Evolutionary conservation across 2,888 invertebrate genomes (phyloP).

Genomic region (Stenchaetothrips biformis): DNA sequence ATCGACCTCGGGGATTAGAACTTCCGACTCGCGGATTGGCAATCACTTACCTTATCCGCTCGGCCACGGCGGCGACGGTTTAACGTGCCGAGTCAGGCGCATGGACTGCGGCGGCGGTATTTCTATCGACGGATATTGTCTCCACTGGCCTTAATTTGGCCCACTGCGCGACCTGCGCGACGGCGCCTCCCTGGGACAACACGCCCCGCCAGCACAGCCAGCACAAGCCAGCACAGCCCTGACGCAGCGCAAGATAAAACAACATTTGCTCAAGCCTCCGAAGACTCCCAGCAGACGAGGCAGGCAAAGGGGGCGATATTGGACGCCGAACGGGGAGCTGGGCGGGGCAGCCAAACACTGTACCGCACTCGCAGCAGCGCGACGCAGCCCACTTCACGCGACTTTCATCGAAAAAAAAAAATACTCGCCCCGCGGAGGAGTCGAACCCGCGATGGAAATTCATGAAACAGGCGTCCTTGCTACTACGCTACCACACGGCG

Average conservation of each 20-base stretch:
- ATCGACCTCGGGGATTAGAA: too few relatives aligned
- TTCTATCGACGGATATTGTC: neutral
- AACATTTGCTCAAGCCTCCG: slow-evolving; percentile 20
- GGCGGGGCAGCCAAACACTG: neutral
- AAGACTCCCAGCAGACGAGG: too few relatives aligned
- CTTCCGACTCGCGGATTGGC: too few relatives aligned
- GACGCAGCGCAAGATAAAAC: slow-evolving; percentile 18
- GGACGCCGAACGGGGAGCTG: neutral
- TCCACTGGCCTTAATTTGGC: neutral
- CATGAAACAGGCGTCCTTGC: too few relatives aligned
- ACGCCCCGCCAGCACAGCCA: neutral
- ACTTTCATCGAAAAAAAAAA: neutral
- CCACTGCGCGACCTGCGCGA: neutral
- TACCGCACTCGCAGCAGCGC: neutral
- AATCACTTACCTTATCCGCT: neutral
- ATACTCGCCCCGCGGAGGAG: neutral
- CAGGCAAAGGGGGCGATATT: neutral
- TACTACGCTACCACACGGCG: neutral
- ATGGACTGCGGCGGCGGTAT: too few relatives aligned
- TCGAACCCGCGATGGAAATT: too few relatives aligned
- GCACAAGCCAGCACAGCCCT: neutral
- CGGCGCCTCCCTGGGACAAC: slow-evolving; percentile 2
- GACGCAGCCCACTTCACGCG: neutral
- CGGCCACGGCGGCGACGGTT: neutral
- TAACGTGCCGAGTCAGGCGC: too few relatives aligned